Base-by-base conservation (phyloP, 2,113 vertebrate genomes). In the Rhadina sibilatrix region DNA sequence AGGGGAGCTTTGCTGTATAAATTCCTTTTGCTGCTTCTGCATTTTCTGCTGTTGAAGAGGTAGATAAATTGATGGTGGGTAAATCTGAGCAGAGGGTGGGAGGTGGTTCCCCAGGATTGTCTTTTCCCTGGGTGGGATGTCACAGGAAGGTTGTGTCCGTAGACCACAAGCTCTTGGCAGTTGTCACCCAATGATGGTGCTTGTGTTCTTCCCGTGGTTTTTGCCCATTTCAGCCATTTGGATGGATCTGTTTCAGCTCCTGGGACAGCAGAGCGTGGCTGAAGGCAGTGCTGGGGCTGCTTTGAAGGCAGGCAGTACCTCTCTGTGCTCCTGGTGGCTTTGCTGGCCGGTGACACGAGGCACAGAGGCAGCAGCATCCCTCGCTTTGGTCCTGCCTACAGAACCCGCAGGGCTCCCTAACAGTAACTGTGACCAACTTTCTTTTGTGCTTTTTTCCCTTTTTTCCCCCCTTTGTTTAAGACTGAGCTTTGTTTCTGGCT, bases 401-500 rank as follows among this genome's bases (percentile, higher is more conserved):
- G 87, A 96, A 85, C 70, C 94, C 6, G 70, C 94, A 25, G 95
- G 94, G 91, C 94, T 97, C 87, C 93, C 57, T 83, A 42, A 77
- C 93, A 93, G 93, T 91, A 88, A 95, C 95, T 96, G 93, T 94
- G 90, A 91, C 91, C 90, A 97, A 90, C 95, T 94, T 96, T 94
- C 92, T 87, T 93, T 93, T 95, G 88, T 96, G 93, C 40, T 90
- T 88, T 94, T 95, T 94, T 94, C 38, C 15, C 83, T 47, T 87
- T 94, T 85, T 93, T 86, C 91, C 79, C 46, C 63, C 37, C 93
- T 96, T 96, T 96, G 94, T 97, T 96, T 97, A 96, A 96, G 88
- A 68, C 52, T 46, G 52, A 94, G 96, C 93, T 96, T 97, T 97
- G 93, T 96, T 96, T 96, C 93, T 93, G 83, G 76, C 96, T 93